A percentile compares a stretch with the other conserved stretches of the same genome.
phyloP scores from a whole-genome alignment of 2,888 invertebrate species.

The Phengaris alcon region DNA sequence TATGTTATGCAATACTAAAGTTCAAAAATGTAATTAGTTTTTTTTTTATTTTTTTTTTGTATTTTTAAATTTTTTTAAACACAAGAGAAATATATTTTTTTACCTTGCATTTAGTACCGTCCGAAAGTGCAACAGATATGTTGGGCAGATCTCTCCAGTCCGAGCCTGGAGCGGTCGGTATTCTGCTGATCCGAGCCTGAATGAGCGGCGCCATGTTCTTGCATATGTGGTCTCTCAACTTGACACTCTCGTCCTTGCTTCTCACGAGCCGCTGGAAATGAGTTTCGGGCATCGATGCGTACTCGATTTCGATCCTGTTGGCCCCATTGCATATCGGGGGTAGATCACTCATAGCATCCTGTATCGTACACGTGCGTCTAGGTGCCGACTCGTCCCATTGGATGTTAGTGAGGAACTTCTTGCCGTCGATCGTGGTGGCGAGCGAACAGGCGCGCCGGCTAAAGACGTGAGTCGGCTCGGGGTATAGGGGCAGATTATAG shows the following conservation, averaged over 20 bases:
- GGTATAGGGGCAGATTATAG: constrained; percentile 84
- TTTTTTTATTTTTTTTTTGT: no score
- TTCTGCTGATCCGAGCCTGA: constrained; percentile 86
- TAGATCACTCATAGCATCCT: constrained; percentile 91
- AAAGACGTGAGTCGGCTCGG: constrained; percentile 89
- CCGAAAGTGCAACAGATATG: constrained; percentile 82
- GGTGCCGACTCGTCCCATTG: constrained; percentile 86
- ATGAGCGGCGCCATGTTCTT: constrained; percentile 91
- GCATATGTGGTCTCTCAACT: constrained; percentile 87
- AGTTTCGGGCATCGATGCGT: constrained; percentile 84
- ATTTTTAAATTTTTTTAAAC: no score
- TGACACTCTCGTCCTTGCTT: constrained; percentile 74
- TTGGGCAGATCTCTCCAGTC: constrained; percentile 95
- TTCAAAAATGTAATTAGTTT: no score
- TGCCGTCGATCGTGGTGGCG: constrained; percentile 67
- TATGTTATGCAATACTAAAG: no score
- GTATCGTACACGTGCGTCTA: constrained; percentile 85
- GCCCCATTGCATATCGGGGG: constrained; percentile 87
- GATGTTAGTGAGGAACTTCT: constrained; percentile 74
- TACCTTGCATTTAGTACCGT: constrained; percentile 83
- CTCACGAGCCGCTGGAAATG: constrained; percentile 88
- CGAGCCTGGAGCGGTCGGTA: constrained; percentile 86
- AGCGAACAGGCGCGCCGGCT: constrained; percentile 82
- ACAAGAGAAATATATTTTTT: neutral
- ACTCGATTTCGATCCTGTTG: constrained; percentile 83